Conservation (phyloP, 2,113 vertebrate genomes). For the Lepisosteus oculatus region DNA sequence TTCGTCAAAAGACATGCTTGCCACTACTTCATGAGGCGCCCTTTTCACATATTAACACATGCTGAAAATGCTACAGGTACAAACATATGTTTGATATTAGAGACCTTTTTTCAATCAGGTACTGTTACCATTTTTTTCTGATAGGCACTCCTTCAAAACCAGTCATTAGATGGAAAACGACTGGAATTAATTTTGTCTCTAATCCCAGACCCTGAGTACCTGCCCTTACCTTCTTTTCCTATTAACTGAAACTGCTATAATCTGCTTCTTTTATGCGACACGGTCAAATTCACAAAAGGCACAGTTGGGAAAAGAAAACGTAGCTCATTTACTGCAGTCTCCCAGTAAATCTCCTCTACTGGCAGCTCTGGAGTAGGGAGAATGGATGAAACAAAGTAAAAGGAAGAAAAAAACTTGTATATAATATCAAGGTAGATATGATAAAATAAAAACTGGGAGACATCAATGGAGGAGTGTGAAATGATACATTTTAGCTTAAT, state of each 20-base stretch:
- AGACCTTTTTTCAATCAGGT: conserved; percentile 71
- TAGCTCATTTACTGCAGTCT: conserved; percentile 59
- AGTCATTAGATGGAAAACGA: conserved; percentile 73
- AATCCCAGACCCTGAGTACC: conserved; percentile 87
- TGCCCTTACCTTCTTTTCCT: conserved; percentile 82
- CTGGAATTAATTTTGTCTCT: conserved; percentile 96
- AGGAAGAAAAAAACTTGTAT: conserved; percentile 38
- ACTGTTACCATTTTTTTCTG: conserved; percentile 41
- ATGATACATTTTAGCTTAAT: conserved; percentile 1
- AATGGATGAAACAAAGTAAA: conserved; percentile 26
- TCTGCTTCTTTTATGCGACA: conserved; percentile 64
- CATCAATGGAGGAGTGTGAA: conserved; percentile 19
- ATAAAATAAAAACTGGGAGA: conserved; percentile 15
- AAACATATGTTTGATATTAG: conserved; percentile 93
- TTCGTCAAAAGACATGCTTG: conserved; percentile 45
- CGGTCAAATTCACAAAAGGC: conserved; percentile 61
- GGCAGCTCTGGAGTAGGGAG: conserved; percentile 32
- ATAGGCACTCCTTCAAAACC: conserved; percentile 39
- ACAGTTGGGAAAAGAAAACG: conserved; percentile 51
- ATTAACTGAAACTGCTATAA: conserved; percentile 83
- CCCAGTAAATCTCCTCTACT: conserved; percentile 36
- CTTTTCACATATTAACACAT: conserved; percentile 35
- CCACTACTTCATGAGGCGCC: conserved; percentile 22
- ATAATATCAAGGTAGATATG: not conserved
- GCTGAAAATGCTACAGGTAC: conserved; percentile 58